These are phyloP conservation scores for Shargacucullia verbasci DNA, from an alignment of 2,888 invertebrate genomes.

Conservation along the genomic window DNA sequence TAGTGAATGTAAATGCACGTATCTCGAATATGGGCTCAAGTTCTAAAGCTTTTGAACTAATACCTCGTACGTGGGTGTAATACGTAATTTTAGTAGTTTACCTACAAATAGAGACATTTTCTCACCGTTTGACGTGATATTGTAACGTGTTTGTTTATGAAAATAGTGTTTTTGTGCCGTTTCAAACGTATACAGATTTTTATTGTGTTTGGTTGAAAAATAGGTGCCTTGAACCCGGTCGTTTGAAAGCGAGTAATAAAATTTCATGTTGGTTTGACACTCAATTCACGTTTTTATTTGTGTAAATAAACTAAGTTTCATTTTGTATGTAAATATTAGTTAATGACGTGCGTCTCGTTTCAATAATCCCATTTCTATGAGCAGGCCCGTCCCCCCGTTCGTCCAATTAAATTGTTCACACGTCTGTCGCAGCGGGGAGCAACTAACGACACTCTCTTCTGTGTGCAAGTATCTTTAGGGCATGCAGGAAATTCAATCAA, in stretches of 20 bases:
- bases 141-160: constrained; percentile 73
- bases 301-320: constrained; percentile 47
- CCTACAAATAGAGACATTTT: constrained; percentile 79
- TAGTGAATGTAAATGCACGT: constrained; percentile 56
- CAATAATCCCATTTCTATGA: constrained; percentile 68
- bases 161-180: constrained; percentile 65
- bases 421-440: constrained; percentile 80
- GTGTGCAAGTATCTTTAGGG: constrained; percentile 60
- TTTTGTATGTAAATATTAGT: constrained; percentile 52
- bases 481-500: constrained; percentile 64
- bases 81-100: constrained; percentile 69
- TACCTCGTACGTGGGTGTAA: constrained; percentile 71
- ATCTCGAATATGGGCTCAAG: constrained; percentile 54
- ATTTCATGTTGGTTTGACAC: constrained; percentile 53
- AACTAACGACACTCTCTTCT: constrained; percentile 54
- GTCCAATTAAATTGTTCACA: constrained; percentile 87
- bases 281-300: constrained; percentile 51
- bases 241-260: constrained; percentile 48
- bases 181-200: constrained; percentile 59
- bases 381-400: constrained; percentile 72
- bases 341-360: constrained; percentile 56
- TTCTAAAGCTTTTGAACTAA: constrained; percentile 51
- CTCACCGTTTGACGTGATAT: constrained; percentile 74
- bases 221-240: constrained; percentile 41
- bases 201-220: constrained; percentile 64